A percentile compares a stretch with the other conserved stretches of the same genome.
Evolutionary conservation across 2,888 invertebrate genomes (phyloP).

Genomic region (Clusia tigrina): DNA sequence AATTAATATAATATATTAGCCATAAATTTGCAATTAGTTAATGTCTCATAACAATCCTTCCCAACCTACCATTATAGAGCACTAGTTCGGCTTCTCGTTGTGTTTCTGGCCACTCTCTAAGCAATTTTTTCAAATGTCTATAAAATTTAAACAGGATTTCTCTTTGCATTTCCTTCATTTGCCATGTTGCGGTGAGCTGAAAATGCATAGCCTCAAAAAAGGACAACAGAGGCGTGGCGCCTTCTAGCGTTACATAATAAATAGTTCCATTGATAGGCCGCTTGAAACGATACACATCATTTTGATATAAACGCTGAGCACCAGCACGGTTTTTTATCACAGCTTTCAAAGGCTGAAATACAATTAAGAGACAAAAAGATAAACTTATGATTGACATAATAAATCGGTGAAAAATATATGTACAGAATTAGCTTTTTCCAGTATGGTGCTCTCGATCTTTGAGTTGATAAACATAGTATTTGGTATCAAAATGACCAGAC

Average conservation of each 20-base stretch:
- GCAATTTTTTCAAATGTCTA: conserved; percentile 45
- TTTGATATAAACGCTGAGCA: conserved; percentile 51
- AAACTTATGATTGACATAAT: neutral
- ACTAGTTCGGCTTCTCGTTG: conserved; percentile 48
- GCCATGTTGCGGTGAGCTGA: conserved; percentile 45
- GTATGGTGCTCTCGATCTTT: conserved; percentile 44
- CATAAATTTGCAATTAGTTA: neutral
- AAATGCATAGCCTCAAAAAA: conserved; percentile 52
- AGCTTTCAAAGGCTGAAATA: conserved; percentile 44
- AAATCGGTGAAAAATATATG: neutral
- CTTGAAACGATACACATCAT: conserved; percentile 53
- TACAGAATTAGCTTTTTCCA: conserved; percentile 45
- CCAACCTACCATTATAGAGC: conserved; percentile 49
- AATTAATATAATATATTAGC: neutral
- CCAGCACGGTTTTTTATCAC: conserved; percentile 52
- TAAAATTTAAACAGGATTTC: conserved; percentile 57
- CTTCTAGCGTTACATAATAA: conserved; percentile 57
- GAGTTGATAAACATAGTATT: conserved; percentile 50
- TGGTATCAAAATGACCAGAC: conserved; percentile 55
- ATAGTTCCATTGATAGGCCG: conserved; percentile 40
- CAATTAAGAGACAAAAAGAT: neutral
- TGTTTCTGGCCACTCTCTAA: conserved; percentile 51
- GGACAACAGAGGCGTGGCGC: conserved; percentile 59
- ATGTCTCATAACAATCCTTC: neutral
- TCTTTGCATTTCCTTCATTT: conserved; percentile 53